Conservation (phyloP, 2,888 invertebrate species). For the Acrobasis repandana region DNA sequence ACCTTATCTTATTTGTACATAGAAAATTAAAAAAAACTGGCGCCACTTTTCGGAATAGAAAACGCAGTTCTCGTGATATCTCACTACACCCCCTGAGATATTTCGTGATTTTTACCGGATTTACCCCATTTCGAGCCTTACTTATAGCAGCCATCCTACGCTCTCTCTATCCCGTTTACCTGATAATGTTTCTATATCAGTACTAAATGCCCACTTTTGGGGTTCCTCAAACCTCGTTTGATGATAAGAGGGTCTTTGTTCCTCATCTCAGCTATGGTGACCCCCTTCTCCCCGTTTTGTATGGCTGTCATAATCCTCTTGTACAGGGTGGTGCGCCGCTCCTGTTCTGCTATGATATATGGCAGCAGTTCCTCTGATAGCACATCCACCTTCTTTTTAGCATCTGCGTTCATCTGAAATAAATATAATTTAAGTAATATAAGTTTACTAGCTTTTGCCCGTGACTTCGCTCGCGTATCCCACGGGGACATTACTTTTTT, state of each 20-base stretch:
- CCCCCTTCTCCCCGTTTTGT: constrained; percentile 74
- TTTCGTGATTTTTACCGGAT: too few species aligned
- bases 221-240: constrained; percentile 53
- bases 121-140: too few species aligned
- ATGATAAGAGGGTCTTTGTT: constrained; percentile 70
- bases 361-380: constrained; percentile 72
- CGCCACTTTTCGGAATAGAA: too few species aligned
- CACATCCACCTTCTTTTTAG: constrained; percentile 75
- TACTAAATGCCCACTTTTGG: background rate
- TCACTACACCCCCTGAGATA: too few species aligned
- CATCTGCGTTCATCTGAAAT: constrained; percentile 70
- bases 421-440: background rate
- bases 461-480: too few species aligned
- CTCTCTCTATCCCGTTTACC: too few species aligned
- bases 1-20: too few species aligned
- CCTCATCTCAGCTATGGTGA: constrained; percentile 70
- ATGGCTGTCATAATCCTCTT: constrained; percentile 73
- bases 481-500: too few species aligned
- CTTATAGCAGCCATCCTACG: too few species aligned
- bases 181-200: background rate
- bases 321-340: constrained; percentile 65
- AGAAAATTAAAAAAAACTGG: too few species aligned
- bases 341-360: constrained; percentile 75
- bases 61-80: too few species aligned
- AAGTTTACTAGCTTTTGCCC: too few species aligned